Base-by-base conservation (phyloP, 2,797 vertebrate genomes). In the Chrysocyon brachyurus region DNA sequence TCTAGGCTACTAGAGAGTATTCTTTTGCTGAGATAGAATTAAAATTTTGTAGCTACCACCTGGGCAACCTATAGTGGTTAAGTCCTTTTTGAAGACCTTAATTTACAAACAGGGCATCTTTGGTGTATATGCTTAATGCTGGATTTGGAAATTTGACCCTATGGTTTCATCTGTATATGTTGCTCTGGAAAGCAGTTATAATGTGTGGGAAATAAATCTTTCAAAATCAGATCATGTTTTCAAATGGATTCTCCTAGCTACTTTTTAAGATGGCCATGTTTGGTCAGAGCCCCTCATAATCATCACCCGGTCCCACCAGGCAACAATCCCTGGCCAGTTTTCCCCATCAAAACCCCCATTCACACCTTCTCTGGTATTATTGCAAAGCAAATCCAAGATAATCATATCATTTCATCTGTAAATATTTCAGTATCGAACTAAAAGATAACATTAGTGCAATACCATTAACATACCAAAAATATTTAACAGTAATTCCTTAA, bases 301-400 rank as follows among this genome's bases (percentile, higher is more conserved):
- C 59, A 82, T 93, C 28, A 93, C 26, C 15, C 12, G 79, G 0
- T 84, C 61, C 83, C n/a, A 75, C 63, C 2, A 72, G 86, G 12
- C 22, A n/a, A 68, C 26, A 68, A 73, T 31, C 6, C 54, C 91
- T 46, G 10, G 33, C 19, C 10, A 22, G 0, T 77, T 24, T 86
- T 91, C n/a, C 61, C 73, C 61, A 33, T 28, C 31, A 68, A 87
- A 93, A 90, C 31, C 4, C 26, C 28, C 59, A 16, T 49, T 92
- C 24, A 92, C 12, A 26, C 72, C 14, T 94, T 84, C 26, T 81
- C 72, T 90, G 82, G 9, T 61, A 24, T 95, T 61, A 64, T 91
- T 95, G 90, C 73, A 46, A 87, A 95, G 84, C 36, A 87, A 95
- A 87, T 68, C 31, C 79, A 91, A 93, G n/a, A 57, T 94, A 90